Conservation (phyloP, 2,888 invertebrate species). For the Tinea trinotella region DNA sequence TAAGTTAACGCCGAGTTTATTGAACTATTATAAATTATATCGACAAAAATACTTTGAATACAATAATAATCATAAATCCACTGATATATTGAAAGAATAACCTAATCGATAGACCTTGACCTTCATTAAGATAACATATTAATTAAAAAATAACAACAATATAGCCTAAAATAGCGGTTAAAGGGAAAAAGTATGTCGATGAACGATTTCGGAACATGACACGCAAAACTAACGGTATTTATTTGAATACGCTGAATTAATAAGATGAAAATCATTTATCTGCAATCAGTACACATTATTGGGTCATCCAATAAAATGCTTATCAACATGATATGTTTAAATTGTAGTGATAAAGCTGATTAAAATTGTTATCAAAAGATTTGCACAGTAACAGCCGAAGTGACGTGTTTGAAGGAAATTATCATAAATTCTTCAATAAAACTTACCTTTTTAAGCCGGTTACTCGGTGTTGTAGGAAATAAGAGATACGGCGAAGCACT, state of each 20-base stretch:
- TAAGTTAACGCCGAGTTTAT: not conserved
- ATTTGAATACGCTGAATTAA: not conserved
- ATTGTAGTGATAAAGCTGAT: constrained; percentile 7
- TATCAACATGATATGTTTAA: constrained; percentile 9
- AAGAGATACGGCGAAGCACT: constrained; percentile 1
- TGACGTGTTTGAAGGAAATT: constrained; percentile 5
- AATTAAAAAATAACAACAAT: constrained; percentile 5
- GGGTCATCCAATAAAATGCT: constrained; percentile 15
- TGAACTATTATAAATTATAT: not conserved
- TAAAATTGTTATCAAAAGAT: not conserved
- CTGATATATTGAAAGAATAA: not conserved
- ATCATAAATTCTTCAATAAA: constrained; percentile 26
- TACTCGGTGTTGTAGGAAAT: not conserved
- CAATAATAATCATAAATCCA: not conserved
- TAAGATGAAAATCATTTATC: constrained; percentile 4
- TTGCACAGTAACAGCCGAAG: not conserved
- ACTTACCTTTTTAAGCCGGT: constrained; percentile 35
- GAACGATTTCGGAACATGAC: not conserved
- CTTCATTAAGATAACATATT: not conserved
- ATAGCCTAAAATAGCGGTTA: not conserved
- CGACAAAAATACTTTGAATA: not conserved
- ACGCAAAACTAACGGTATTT: not conserved
- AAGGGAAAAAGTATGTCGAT: not conserved
- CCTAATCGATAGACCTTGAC: not conserved
- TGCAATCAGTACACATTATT: constrained; percentile 13